Conservation (phyloP, 2,113 vertebrate species). For the Labrus mixtus region DNA sequence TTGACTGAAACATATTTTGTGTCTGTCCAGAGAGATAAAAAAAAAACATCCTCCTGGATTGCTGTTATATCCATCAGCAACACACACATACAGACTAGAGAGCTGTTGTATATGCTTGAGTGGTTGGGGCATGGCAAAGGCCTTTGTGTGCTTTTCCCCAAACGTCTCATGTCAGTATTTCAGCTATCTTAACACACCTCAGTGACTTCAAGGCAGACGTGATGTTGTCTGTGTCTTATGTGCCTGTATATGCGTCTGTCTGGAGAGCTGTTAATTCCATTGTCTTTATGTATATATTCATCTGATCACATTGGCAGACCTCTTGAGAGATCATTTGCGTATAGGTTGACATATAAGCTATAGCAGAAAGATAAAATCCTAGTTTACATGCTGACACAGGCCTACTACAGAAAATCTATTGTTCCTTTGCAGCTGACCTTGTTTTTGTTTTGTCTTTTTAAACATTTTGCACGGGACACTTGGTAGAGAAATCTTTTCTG, state of each 20-base stretch:
- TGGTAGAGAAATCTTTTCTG: neutral
- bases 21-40: neutral
- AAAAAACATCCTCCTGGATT: conserved; percentile 18
- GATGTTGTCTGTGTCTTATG: conserved; percentile 32
- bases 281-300: conserved; percentile 72
- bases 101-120: conserved; percentile 47
- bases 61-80: conserved; percentile 49
- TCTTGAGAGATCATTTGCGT: conserved; percentile 31
- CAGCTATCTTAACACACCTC: conserved; percentile 64
- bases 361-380: neutral
- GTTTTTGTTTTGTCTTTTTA: neutral
- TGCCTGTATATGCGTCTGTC: conserved; percentile 9
- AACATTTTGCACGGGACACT: neutral
- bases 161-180: conserved; percentile 50
- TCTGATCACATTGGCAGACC: conserved; percentile 33
- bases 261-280: conserved; percentile 53
- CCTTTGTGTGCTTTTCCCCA: conserved; percentile 20
- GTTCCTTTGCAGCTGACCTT: neutral
- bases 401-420: neutral
- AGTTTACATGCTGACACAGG: neutral
- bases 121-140: conserved; percentile 6
- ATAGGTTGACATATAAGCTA: neutral
- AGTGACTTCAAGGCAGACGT: conserved; percentile 51
- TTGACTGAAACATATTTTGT: conserved; percentile 13
- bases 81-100: conserved; percentile 18